These are phyloP conservation scores for Rhimphoctona megacephalus DNA, from an alignment of 2,888 invertebrate species.

Conservation along the genomic window DNA sequence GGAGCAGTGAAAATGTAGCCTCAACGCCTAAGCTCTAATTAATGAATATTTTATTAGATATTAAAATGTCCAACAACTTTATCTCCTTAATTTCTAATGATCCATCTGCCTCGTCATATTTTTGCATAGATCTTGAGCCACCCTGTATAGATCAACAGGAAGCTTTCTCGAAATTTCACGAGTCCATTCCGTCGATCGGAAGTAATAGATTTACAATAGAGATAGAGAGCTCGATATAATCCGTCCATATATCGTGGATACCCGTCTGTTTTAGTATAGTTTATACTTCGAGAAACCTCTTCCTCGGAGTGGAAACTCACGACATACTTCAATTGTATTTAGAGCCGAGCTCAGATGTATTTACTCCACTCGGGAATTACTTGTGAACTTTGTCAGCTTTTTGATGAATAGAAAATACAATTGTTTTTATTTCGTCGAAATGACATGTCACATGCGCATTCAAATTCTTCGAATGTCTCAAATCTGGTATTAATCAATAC, in stretches of 20 bases:
- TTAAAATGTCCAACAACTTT: not conserved
- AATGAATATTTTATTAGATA: not conserved
- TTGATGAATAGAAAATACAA: not conserved
- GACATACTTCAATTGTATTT: slow-evolving; percentile 14
- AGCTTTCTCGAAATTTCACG: slow-evolving; percentile 19
- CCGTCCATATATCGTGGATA: slow-evolving; percentile 15
- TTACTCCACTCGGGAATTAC: not conserved
- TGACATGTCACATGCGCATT: not conserved
- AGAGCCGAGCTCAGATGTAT: not conserved
- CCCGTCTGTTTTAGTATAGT: slow-evolving; percentile 6
- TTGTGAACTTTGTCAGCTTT: not conserved
- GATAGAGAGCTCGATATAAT: slow-evolving; percentile 15
- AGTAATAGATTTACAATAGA: slow-evolving; percentile 26
- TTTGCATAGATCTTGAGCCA: not conserved
- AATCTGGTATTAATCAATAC: not conserved
- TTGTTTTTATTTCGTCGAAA: not conserved
- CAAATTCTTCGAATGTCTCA: not conserved
- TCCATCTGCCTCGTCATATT: too few relatives aligned
- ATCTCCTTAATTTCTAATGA: not conserved
- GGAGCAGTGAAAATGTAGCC: not conserved
- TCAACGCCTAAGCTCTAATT: not conserved
- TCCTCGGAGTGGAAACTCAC: not conserved
- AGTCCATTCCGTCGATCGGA: slow-evolving; percentile 27
- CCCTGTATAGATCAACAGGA: not conserved
- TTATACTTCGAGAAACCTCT: slow-evolving; percentile 6